Conservation (phyloP, 2,113 vertebrate genomes). For the Arvicanthis niloticus region DNA sequence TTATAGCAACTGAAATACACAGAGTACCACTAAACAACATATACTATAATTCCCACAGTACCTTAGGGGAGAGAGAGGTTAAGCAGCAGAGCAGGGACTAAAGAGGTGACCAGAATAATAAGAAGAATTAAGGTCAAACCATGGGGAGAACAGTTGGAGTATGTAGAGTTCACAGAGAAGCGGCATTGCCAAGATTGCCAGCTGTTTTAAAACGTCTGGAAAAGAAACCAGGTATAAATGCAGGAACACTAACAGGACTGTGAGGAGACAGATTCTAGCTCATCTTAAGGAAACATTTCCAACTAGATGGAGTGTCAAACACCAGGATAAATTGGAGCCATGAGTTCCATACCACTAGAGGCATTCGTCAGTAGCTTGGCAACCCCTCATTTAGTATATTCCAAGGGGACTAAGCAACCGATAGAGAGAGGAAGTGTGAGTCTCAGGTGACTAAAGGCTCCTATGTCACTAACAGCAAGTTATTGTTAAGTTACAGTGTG, state of each 20-base stretch:
- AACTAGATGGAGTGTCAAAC: not conserved
- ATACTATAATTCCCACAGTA: not conserved
- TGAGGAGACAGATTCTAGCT: not conserved
- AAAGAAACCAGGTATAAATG: not conserved
- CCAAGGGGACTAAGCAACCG: not conserved
- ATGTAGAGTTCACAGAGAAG: not conserved
- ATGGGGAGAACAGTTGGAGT: not conserved
- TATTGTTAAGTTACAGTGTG: not conserved
- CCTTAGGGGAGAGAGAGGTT: slow-evolving; percentile 9
- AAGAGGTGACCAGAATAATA: not conserved
- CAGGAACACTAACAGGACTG: not conserved
- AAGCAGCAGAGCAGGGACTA: not conserved
- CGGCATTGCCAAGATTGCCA: not conserved
- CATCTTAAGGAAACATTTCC: not conserved
- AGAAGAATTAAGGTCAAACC: not conserved
- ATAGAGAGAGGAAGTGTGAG: not conserved
- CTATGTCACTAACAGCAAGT: not conserved
- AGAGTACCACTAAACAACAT: slow-evolving; percentile 2
- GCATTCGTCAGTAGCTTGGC: not conserved
- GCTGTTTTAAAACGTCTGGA: not conserved
- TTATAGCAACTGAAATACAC: not conserved
- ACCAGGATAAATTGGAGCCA: not conserved
- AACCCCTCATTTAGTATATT: not conserved
- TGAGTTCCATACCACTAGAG: not conserved
- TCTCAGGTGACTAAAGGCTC: slow-evolving; percentile 3